Evolutionary conservation across 2,797 vertebrate species (phyloP).

Genomic region (Microctenopoma lineatum): DNA sequence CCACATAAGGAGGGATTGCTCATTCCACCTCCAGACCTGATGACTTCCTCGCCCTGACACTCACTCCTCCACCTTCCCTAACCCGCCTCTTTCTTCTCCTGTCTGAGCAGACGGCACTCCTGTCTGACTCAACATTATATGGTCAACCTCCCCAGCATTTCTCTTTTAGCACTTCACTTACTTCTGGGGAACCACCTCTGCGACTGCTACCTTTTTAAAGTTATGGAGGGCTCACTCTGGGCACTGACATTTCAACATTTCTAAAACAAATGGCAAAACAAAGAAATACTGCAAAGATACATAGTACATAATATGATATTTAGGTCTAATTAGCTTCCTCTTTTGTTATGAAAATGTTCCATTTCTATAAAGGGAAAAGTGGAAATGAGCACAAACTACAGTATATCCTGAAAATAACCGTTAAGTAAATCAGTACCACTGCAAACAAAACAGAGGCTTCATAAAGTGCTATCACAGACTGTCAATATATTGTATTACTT

Average conservation of each 20-base stretch:
- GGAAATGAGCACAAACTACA: background rate
- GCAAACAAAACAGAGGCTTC: too few species aligned
- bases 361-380: too few species aligned
- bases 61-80: background rate
- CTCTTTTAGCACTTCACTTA: constrained; percentile 1
- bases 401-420: background rate
- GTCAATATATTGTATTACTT: too few species aligned
- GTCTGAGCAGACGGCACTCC: background rate
- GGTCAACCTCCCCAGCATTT: background rate
- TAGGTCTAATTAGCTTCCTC: background rate
- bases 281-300: background rate
- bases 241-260: background rate
- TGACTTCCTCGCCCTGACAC: background rate
- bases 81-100: background rate
- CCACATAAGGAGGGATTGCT: constrained; percentile 16
- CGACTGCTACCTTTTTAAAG: background rate
- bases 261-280: background rate
- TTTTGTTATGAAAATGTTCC: background rate
- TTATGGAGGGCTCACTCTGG: background rate
- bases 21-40: constrained; percentile 7
- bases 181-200: background rate
- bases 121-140: background rate
- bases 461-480: too few species aligned
- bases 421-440: too few species aligned
- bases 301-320: background rate